These are phyloP conservation scores for Ochropleura plecta DNA, from an alignment of 2,888 invertebrate genomes.

Conservation along the genomic window DNA sequence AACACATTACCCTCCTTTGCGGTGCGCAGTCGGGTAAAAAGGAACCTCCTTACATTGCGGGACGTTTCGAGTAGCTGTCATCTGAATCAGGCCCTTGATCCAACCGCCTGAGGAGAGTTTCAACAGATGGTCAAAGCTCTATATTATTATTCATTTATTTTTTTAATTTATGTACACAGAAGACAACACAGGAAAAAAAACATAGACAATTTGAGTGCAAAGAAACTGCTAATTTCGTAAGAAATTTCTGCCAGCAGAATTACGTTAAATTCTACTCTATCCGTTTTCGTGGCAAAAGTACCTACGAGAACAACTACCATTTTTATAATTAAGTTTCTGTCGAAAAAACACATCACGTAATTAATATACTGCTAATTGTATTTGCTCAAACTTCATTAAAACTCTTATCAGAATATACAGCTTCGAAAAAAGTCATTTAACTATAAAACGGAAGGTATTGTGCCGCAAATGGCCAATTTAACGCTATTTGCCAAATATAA, in stretches of 20 bases:
- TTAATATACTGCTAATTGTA: constrained; percentile 27
- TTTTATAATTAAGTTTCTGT: background rate
- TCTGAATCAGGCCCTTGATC: too few species aligned
- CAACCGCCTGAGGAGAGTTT: too few species aligned
- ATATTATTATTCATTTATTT: too few species aligned
- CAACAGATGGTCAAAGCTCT: too few species aligned
- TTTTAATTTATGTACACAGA: too few species aligned
- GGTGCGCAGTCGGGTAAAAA: too few species aligned
- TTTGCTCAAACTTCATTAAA: constrained; percentile 54
- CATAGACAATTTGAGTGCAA: too few species aligned
- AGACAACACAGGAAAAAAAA: too few species aligned
- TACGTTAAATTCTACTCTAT: background rate
- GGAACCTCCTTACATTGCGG: too few species aligned
- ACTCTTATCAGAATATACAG: constrained; percentile 47
- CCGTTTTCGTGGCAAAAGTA: background rate
- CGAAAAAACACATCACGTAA: constrained; percentile 8
- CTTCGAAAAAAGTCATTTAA: constrained; percentile 74
- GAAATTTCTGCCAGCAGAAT: background rate
- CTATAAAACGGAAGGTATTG: constrained; percentile 83
- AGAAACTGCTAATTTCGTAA: too few species aligned
- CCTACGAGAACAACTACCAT: background rate
- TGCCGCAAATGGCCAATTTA: constrained; percentile 84
- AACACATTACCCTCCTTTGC: too few species aligned
- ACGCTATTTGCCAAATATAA: constrained; percentile 85
- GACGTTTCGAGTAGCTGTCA: too few species aligned